A percentile compares a stretch with the other conserved stretches of the same genome.
phyloP scores from a whole-genome alignment of 1,140 invertebrate genomes.

The Cylas formicarius region DNA sequence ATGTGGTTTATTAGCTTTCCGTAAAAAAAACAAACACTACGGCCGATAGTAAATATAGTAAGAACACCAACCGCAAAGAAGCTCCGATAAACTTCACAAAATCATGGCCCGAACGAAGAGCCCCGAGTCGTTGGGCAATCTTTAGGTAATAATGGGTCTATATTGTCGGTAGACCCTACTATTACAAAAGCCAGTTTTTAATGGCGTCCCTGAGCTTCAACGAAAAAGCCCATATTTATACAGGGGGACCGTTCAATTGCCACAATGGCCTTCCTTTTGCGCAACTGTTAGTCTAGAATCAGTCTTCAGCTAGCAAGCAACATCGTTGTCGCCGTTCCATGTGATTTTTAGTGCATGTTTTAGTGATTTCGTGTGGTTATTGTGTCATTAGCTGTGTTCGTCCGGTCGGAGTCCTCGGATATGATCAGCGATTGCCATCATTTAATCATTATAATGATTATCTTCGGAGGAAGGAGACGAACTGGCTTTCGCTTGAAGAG shows the following conservation, averaged over 20 bases:
- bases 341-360: conserved; percentile 16
- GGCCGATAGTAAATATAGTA: neutral
- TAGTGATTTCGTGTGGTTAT: conserved; percentile 1
- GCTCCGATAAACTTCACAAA: too few species aligned
- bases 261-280: conserved; percentile 14
- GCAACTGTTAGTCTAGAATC: conserved; percentile 20
- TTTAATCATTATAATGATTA: too few species aligned
- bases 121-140: conserved; percentile 6
- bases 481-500: too few species aligned
- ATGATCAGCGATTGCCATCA: too few species aligned
- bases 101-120: neutral
- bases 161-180: conserved; percentile 29
- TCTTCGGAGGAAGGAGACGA: too few species aligned
- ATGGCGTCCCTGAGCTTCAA: conserved; percentile 39
- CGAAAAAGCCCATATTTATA: conserved; percentile 32
- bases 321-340: conserved; percentile 20
- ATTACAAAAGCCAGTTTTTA: conserved; percentile 41
- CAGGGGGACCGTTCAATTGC: conserved; percentile 24
- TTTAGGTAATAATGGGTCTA: conserved; percentile 35
- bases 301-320: too few species aligned
- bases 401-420: too few species aligned
- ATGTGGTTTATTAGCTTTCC: too few species aligned
- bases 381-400: neutral
- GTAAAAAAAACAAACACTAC: neutral
- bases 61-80: too few species aligned